Percentiles rank a stretch among this genome's conserved stretches.
Conservation (phyloP, 2,797 vertebrate species). For the Lemur catta region DNA sequence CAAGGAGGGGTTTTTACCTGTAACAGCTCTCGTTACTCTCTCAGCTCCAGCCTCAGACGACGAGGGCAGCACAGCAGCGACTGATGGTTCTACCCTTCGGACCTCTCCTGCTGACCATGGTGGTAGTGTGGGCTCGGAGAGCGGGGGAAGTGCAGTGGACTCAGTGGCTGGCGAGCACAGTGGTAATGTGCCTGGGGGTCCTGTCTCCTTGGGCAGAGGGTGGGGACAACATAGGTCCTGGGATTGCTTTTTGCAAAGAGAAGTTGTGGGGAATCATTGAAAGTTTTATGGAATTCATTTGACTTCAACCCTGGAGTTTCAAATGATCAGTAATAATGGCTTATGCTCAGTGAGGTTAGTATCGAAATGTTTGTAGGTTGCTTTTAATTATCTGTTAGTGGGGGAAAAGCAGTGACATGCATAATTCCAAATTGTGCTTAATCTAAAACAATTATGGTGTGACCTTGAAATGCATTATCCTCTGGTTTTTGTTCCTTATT, state of each 20-base stretch:
- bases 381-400: background rate
- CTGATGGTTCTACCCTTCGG: constrained; percentile 96
- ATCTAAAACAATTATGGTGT: background rate
- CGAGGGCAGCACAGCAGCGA: constrained; percentile 98
- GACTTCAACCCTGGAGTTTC: background rate
- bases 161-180: constrained; percentile 99
- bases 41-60: constrained; percentile 99
- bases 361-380: background rate
- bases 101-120: constrained; percentile 98
- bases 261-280: background rate
- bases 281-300: background rate
- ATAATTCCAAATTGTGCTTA: background rate
- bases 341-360: background rate
- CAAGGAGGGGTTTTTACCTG: constrained; percentile 91
- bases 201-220: constrained; percentile 21
- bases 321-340: background rate
- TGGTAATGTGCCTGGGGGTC: constrained; percentile 84
- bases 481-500: background rate
- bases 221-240: background rate
- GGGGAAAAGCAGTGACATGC: background rate
- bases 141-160: constrained; percentile 97
- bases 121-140: constrained; percentile 98
- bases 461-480: background rate
- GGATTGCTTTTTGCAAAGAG: background rate
- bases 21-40: constrained; percentile 98